A percentile compares a stretch with the other conserved stretches of the same genome.
Conservation (phyloP, 2,888 invertebrate species). For the Drosophila siamana region DNA sequence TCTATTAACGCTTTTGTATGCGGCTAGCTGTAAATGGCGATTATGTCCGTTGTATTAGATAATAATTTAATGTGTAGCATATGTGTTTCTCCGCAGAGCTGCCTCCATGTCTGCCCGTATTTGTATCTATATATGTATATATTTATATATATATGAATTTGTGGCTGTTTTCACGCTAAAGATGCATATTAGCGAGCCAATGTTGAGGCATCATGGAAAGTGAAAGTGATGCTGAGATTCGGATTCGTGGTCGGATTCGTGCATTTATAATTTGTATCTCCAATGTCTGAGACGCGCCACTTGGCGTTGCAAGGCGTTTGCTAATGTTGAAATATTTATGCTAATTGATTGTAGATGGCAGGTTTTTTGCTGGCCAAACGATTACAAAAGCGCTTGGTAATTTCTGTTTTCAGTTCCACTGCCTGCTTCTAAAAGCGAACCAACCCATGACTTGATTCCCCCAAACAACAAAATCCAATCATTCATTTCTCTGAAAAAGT, state of each 20-base stretch:
- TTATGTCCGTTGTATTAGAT: slow-evolving; percentile 69
- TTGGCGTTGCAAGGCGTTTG: slow-evolving; percentile 50
- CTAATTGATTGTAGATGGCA: slow-evolving; percentile 36
- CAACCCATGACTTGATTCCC: neutral
- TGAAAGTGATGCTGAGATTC: slow-evolving; percentile 65
- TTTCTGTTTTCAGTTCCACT: slow-evolving; percentile 22
- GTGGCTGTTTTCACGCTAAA: slow-evolving; percentile 28
- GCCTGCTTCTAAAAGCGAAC: slow-evolving; percentile 1
- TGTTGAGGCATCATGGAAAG: slow-evolving; percentile 56
- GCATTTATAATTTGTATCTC: slow-evolving; percentile 73
- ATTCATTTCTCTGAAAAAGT: neutral
- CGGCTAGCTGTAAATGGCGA: slow-evolving; percentile 51
- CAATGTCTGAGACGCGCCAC: slow-evolving; percentile 4
- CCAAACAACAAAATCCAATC: neutral
- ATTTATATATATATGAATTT: slow-evolving; percentile 23
- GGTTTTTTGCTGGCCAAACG: slow-evolving; percentile 25
- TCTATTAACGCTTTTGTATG: slow-evolving; percentile 42
- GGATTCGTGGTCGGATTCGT: slow-evolving; percentile 67
- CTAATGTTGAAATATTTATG: slow-evolving; percentile 60
- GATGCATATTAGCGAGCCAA: slow-evolving; percentile 63
- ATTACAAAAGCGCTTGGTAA: slow-evolving; percentile 47
- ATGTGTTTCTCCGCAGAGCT: neutral
- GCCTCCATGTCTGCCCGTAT: slow-evolving; percentile 25
- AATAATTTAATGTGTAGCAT: slow-evolving; percentile 57
- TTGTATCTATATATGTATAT: slow-evolving; percentile 14